Conservation (phyloP, 2,113 vertebrate genomes). For the Genyomyrus donnyi region DNA sequence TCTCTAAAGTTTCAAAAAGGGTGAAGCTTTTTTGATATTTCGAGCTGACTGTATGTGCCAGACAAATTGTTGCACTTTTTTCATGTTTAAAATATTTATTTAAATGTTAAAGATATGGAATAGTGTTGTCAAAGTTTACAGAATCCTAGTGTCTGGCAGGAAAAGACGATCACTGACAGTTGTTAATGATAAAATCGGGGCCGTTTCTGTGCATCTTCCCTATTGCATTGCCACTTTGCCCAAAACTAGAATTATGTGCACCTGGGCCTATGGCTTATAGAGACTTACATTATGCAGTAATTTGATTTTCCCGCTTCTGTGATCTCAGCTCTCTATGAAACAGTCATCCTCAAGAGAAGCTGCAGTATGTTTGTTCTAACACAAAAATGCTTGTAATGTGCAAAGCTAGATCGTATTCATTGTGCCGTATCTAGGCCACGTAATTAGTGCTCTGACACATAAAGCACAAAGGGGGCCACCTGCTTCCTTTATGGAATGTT, state of each 20-base stretch:
- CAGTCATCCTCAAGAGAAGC: constrained; percentile 40
- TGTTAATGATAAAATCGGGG: constrained; percentile 6
- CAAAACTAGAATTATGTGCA: constrained; percentile 30
- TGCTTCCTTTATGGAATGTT: constrained; percentile 24
- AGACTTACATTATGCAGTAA: constrained; percentile 15
- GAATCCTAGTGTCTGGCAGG: constrained; percentile 9
- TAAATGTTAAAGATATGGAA: constrained; percentile 33
- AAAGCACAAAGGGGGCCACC: neutral
- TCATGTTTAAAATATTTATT: constrained; percentile 38
- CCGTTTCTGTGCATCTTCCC: constrained; percentile 23
- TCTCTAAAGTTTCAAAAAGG: neutral
- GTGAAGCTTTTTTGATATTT: neutral
- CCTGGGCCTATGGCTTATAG: constrained; percentile 41
- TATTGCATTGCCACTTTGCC: constrained; percentile 21
- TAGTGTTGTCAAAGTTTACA: constrained; percentile 35
- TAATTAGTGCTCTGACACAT: constrained; percentile 14
- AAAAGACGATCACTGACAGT: constrained; percentile 26
- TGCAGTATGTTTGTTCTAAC: constrained; percentile 36
- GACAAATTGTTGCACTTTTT: neutral
- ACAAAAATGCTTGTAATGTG: constrained; percentile 25
- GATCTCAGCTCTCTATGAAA: constrained; percentile 27
- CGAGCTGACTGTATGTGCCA: neutral
- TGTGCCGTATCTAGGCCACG: constrained; percentile 27
- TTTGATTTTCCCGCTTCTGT: constrained; percentile 27
- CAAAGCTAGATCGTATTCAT: constrained; percentile 25